Evolutionary conservation across 2,113 vertebrate genomes (phyloP).

Genomic region (Daphoenositta chrysoptera): DNA sequence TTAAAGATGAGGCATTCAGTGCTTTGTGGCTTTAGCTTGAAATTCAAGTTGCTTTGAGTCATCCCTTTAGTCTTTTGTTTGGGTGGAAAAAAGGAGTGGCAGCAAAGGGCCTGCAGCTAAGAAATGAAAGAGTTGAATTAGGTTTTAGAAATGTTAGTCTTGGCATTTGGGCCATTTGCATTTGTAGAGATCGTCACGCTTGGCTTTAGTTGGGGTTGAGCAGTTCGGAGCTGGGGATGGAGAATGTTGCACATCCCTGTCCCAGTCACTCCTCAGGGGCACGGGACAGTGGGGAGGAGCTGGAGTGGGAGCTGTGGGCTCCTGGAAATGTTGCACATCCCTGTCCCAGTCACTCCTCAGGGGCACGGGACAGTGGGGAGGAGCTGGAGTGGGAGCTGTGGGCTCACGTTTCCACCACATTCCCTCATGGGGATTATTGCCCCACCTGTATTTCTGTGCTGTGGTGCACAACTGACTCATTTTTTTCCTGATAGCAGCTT

Average conservation of each 20-base stretch:
- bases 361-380: not conserved
- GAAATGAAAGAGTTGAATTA: constrained; percentile 36
- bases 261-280: not conserved
- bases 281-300: not conserved
- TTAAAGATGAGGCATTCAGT: constrained; percentile 57
- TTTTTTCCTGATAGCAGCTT: not conserved
- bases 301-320: not conserved
- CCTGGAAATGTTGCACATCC: not conserved
- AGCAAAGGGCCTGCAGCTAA: constrained; percentile 37
- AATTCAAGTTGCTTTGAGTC: constrained; percentile 58
- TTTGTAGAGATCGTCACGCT: constrained; percentile 30
- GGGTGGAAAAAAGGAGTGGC: constrained; percentile 42
- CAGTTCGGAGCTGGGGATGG: not conserved
- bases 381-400: not conserved
- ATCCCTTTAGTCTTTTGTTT: constrained; percentile 56
- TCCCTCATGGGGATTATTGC: rapidly evolving
- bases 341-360: not conserved
- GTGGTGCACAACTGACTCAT: rapidly evolving
- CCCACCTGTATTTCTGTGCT: not conserved
- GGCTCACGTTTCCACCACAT: rapidly evolving
- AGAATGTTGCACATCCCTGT: not conserved
- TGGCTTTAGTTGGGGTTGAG: not conserved
- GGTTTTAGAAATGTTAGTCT: constrained; percentile 53
- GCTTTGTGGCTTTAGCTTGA: constrained; percentile 58
- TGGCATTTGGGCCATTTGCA: not conserved